Conservation (phyloP, 2,113 vertebrate species). For the Galeopterus variegatus region DNA sequence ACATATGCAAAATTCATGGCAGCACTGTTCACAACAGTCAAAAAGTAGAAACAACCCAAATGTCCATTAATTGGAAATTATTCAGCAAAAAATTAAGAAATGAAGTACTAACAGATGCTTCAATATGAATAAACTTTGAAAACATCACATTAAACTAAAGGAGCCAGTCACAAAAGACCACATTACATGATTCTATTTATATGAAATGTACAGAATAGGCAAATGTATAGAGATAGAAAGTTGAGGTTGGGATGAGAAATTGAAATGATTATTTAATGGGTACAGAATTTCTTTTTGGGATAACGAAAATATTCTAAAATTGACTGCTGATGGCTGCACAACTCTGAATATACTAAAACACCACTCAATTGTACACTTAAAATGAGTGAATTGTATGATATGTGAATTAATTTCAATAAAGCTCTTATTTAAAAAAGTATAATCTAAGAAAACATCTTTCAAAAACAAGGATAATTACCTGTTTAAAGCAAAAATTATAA, state of each 20-base stretch:
- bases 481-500: conserved; percentile 16
- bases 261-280: neutral
- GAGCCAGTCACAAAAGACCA: neutral
- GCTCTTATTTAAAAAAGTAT: neutral
- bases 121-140: neutral
- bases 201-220: neutral
- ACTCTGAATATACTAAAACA: neutral
- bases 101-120: neutral
- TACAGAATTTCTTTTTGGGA: neutral
- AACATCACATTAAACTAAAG: conserved; percentile 6
- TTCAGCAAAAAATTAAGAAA: conserved; percentile 8
- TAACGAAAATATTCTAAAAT: conserved; percentile 7
- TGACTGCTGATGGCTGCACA: neutral
- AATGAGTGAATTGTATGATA: neutral
- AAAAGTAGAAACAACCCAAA: neutral
- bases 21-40: neutral
- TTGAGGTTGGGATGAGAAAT: neutral
- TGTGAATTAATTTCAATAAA: conserved; percentile 36
- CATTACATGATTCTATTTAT: neutral
- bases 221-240: neutral
- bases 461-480: neutral
- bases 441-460: conserved; percentile 14
- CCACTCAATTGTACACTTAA: neutral
- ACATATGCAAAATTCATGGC: neutral
- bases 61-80: neutral